Evolutionary conservation across 2,113 vertebrate species (phyloP).

Genomic region (Hemiprocne comata): DNA sequence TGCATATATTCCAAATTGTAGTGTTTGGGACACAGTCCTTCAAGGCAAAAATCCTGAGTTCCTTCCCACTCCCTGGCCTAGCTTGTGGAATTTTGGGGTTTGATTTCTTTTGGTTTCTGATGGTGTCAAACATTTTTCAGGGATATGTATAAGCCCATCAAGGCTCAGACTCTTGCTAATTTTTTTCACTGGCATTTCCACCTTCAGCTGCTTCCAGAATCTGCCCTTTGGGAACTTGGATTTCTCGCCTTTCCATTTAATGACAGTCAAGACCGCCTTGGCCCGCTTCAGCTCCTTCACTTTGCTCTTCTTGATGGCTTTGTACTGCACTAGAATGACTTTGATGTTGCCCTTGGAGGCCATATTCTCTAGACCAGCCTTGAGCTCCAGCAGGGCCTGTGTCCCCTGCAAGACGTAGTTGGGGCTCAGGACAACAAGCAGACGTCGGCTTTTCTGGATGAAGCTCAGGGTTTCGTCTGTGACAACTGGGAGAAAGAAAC

Average conservation of each 20-base stretch:
- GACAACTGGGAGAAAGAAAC: conserved; percentile 87
- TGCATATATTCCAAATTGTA: too few relatives aligned
- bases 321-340: conserved; percentile 94
- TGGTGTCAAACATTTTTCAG: conserved; percentile 55
- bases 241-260: conserved; percentile 94
- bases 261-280: conserved; percentile 83
- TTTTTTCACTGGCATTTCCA: conserved; percentile 87
- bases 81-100: background rate
- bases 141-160: conserved; percentile 28
- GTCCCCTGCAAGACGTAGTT: conserved; percentile 89
- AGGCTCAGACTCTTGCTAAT: conserved; percentile 29
- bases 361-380: conserved; percentile 92
- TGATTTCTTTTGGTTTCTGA: conserved; percentile 6
- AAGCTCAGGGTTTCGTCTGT: conserved; percentile 96
- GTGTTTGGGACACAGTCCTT: background rate
- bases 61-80: background rate
- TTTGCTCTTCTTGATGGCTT: conserved; percentile 82
- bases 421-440: conserved; percentile 92
- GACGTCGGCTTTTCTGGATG: conserved; percentile 90
- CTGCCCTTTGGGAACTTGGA: conserved; percentile 85
- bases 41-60: background rate
- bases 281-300: conserved; percentile 89
- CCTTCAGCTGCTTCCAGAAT: conserved; percentile 93
- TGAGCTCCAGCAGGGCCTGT: conserved; percentile 95
- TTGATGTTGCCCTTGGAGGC: conserved; percentile 85